Conservation (phyloP, 2,888 invertebrate species). For the Drosophila peninsularis region DNA sequence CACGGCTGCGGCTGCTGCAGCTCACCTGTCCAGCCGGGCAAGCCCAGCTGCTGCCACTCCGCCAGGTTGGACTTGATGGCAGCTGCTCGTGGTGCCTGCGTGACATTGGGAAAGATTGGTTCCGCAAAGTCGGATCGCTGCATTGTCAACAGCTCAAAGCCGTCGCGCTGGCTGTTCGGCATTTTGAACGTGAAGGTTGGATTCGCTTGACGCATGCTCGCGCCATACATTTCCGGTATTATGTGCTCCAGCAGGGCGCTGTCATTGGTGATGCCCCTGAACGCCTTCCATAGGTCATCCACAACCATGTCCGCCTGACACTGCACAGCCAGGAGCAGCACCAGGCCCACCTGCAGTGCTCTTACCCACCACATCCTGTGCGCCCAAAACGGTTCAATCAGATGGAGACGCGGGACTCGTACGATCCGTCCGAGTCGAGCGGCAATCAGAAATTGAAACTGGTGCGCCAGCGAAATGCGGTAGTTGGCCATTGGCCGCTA, state of each 20-base stretch:
- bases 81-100: constrained; percentile 9
- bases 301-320: constrained; percentile 48
- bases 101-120: constrained; percentile 83
- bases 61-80: constrained; percentile 48
- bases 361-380: constrained; percentile 22
- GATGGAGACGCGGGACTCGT: constrained; percentile 1
- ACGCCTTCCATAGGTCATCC: constrained; percentile 77
- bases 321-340: constrained; percentile 17
- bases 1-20: constrained; percentile 41
- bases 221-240: constrained; percentile 81
- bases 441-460: constrained; percentile 70
- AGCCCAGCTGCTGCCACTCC: constrained; percentile 79
- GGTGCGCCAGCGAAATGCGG: constrained; percentile 68
- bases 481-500: constrained; percentile 54
- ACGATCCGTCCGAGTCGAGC: constrained; percentile 60
- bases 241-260: constrained; percentile 64
- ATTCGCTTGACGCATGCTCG: constrained; percentile 66
- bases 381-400: no score
- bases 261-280: constrained; percentile 76
- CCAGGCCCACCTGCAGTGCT: constrained; percentile 7
- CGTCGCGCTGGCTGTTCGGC: constrained; percentile 48
- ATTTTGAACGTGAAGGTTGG: constrained; percentile 78
- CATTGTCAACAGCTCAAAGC: constrained; percentile 67
- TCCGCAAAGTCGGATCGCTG: constrained; percentile 77
- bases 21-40: constrained; percentile 82